phyloP scores from a whole-genome alignment of 2,888 invertebrate species.

The Acanthococcus lagerstroemiae region DNA sequence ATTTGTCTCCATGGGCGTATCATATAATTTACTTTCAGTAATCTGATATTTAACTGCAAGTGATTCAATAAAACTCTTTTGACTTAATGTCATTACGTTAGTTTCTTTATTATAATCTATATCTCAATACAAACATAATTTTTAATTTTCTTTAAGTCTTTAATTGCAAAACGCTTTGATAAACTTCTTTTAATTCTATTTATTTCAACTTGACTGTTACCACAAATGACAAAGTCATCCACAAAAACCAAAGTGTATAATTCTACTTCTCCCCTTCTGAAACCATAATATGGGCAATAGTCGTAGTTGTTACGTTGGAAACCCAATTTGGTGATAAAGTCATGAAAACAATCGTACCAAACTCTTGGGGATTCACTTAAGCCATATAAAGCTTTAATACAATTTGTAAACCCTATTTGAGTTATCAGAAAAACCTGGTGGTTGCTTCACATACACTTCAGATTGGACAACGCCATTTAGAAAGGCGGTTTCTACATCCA shows the following conservation, averaged over 20 bases:
- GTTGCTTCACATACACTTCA: slow-evolving; percentile 37
- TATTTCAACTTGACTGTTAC: neutral
- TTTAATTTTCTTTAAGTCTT: neutral
- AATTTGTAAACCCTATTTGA: too few relatives aligned
- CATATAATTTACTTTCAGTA: neutral
- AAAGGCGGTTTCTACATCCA: too few relatives aligned
- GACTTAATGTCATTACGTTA: slow-evolving; percentile 1
- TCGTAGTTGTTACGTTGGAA: slow-evolving; percentile 20
- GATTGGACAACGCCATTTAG: slow-evolving; percentile 38
- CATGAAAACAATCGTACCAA: slow-evolving; percentile 20
- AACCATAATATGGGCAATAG: neutral
- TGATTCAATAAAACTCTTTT: slow-evolving; percentile 5
- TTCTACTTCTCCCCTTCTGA: too few relatives aligned
- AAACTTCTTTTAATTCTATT: neutral
- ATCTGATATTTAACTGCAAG: neutral
- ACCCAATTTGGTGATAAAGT: slow-evolving; percentile 17
- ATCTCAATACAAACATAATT: neutral
- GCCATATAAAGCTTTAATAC: slow-evolving; percentile 31
- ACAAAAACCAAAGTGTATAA: slow-evolving; percentile 16
- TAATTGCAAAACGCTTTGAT: neutral
- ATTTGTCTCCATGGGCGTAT: slow-evolving; percentile 2
- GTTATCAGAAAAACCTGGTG: neutral
- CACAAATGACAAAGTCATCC: slow-evolving; percentile 18
- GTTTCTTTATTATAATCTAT: neutral
- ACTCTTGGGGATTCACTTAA: slow-evolving; percentile 29